Evolutionary conservation across 2,113 vertebrate species (phyloP), one percentile per base, ranked within the genome.

Genomic region (Capreolus pygargus): DNA sequence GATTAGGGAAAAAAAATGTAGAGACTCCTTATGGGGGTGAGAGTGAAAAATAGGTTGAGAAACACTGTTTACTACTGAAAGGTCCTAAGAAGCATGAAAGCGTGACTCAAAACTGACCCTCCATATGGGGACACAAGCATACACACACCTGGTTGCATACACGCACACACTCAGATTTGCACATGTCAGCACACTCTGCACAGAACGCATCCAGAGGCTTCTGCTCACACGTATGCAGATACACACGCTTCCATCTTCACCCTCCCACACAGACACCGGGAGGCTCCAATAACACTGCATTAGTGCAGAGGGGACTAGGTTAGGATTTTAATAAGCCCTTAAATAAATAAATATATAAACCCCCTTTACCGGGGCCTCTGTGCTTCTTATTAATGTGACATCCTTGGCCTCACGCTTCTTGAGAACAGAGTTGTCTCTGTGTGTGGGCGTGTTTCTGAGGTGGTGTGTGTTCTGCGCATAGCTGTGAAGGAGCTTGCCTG

Each of bases 321-420:
- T 88, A 82, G 91, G 96, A 82, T 97, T 91, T 97, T 97, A 96
- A 97, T 94, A 91, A 96, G 93, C 89, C 83, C 81, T 85, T 60
- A 94, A 54, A 74, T 91, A 96, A 96, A 96, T 94, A 94, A 90
- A 96, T 78, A 82, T 61, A 85, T 58, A 82, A 91, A 78, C 89
- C 3, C 39, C n/a, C 25, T 64, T 70, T 86, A 3, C 55, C 4
- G 7, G 30, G 54, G 27, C 84, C 45, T 89, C 16, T 36, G 4
- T 30, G 19, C 33, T 91, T 82, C 74, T 95, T 45, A 67, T 70
- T 33, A 74, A 14, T n/a, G 10, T 64, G 79, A 47, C 21, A 36
- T 47, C 47, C 19, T 52, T 85, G 57, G 78, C 57, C n/a, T 93
- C 60, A 50, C 0, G 5, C 43, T 45, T 57, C 74, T 30, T 10